phyloP scores from a whole-genome alignment of 2,888 invertebrate genomes.

The Trissolcus japonicus region DNA sequence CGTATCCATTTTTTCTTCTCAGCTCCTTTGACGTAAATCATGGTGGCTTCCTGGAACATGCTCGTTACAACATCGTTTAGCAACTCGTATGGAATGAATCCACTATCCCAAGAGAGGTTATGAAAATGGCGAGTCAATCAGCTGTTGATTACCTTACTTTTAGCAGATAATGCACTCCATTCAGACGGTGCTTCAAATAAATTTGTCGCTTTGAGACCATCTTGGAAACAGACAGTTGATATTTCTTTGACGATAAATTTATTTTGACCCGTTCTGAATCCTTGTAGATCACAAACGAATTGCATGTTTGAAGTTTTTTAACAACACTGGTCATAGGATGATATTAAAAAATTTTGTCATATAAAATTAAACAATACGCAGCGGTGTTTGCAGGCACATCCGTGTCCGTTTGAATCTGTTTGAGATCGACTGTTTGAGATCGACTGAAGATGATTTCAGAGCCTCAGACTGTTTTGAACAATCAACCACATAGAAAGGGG shows the following conservation, averaged over 20 bases:
- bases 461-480: conserved; percentile 12
- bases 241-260: conserved; percentile 37
- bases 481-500: neutral
- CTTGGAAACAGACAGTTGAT: neutral
- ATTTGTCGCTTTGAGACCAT: neutral
- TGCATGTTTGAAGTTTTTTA: neutral
- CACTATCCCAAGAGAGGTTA: conserved; percentile 15
- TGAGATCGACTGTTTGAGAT: conserved; percentile 15
- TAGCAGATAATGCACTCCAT: conserved; percentile 19
- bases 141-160: conserved; percentile 21
- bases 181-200: conserved; percentile 23
- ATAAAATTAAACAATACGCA: conserved; percentile 8
- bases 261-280: conserved; percentile 16
- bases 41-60: too few relatives aligned
- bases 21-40: too few relatives aligned
- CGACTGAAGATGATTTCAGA: conserved; percentile 14
- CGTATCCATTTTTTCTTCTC: conserved; percentile 24
- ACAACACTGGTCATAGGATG: neutral
- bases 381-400: conserved; percentile 13
- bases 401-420: neutral
- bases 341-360: conserved; percentile 11
- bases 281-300: conserved; percentile 22
- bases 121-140: conserved; percentile 30
- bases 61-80: neutral
- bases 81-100: conserved; percentile 13